These are phyloP conservation scores for Poeciliopsis retropinna DNA, from an alignment of 2,113 vertebrate genomes.

Conservation along the genomic window DNA sequence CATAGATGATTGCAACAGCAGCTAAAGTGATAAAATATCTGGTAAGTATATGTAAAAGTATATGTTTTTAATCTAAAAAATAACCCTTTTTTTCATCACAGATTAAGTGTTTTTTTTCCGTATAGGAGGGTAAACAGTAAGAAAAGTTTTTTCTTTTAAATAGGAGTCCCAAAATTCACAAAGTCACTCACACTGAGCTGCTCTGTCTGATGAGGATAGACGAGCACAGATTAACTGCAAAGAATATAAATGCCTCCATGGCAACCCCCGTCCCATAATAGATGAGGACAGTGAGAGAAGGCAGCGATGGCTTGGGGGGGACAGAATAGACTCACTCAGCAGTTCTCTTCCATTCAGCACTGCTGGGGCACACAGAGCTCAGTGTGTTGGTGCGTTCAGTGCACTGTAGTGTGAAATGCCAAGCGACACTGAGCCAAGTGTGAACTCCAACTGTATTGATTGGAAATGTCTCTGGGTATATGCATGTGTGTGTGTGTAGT, in stretches of 20 bases:
- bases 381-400: conserved; percentile 6
- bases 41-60: background rate
- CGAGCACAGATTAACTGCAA: conserved; percentile 47
- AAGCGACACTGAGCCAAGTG: conserved; percentile 33
- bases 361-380: conserved; percentile 33
- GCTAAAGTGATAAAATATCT: background rate
- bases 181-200: background rate
- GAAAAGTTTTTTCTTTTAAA: background rate
- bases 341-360: conserved; percentile 52
- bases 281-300: conserved; percentile 44
- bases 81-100: background rate
- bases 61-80: background rate
- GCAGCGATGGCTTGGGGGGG: conserved; percentile 11
- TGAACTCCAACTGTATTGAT: conserved; percentile 27
- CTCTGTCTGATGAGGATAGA: conserved; percentile 35
- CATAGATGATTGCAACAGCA: background rate
- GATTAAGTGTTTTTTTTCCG: background rate
- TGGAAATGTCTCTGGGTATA: conserved; percentile 13
- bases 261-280: conserved; percentile 65
- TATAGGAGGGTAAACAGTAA: background rate
- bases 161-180: background rate
- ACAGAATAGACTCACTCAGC: conserved; percentile 70
- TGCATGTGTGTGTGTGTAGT: conserved; percentile 2
- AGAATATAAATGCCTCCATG: conserved; percentile 60
- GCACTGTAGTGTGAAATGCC: conserved; percentile 13